Conservation (phyloP, 1,140 invertebrate species). For the Drosophila kanapiae region DNA sequence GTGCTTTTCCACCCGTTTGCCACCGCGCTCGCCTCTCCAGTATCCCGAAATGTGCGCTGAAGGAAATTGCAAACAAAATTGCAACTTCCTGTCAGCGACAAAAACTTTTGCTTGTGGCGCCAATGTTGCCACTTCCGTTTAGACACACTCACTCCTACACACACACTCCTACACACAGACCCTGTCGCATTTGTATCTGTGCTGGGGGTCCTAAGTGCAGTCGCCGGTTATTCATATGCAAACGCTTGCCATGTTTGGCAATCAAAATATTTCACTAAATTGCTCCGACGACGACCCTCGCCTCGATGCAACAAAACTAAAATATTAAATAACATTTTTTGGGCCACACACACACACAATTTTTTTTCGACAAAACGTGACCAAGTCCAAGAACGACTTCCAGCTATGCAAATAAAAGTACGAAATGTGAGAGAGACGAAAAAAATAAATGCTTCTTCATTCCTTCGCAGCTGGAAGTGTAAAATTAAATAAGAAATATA, state of each 20-base stretch:
- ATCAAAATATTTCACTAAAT: conserved; percentile 84
- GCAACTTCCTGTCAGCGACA: conserved; percentile 83
- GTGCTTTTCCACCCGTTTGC: conserved; percentile 4
- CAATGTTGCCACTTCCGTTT: conserved; percentile 82
- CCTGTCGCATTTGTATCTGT: conserved; percentile 1
- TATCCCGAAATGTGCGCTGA: conserved; percentile 70
- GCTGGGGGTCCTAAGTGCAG: conserved; percentile 68
- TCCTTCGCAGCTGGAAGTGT: conserved; percentile 47
- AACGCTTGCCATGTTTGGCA: conserved; percentile 76
- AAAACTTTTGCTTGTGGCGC: conserved; percentile 82
- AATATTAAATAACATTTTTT: conserved; percentile 78
- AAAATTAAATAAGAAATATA: conserved; percentile 80
- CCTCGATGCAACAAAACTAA: conserved; percentile 56
- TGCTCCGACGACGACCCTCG: conserved; percentile 46
- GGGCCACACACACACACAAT: conserved; percentile 27
- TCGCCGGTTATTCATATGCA: conserved; percentile 81
- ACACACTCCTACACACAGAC: conserved; percentile 23
- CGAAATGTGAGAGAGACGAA: conserved; percentile 1
- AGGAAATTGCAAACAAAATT: conserved; percentile 84
- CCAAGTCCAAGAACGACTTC: conserved; percentile 36
- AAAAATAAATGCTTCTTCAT: conserved; percentile 38
- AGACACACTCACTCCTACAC: conserved; percentile 45
- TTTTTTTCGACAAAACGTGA: conserved; percentile 73
- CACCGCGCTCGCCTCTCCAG: not conserved
- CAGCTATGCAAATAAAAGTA: conserved; percentile 35